These are phyloP conservation scores for Calcarius lapponicus DNA, from an alignment of 2,797 vertebrate genomes.

Conservation along the genomic window DNA sequence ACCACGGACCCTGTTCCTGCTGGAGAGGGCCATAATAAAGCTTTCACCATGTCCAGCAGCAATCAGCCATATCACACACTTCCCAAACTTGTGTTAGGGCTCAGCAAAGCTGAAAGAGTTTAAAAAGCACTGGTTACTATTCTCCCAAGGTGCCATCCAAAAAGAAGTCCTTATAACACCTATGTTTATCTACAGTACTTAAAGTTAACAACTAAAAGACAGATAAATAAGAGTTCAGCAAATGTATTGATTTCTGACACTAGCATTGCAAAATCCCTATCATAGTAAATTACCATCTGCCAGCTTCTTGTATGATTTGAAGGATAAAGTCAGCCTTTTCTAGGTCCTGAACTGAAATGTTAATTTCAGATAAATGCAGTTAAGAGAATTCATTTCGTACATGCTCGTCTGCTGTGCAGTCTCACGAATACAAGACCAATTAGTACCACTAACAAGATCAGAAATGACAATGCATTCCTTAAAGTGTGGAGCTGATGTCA, in stretches of 20 bases:
- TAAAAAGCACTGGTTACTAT: background rate
- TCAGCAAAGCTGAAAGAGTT: background rate
- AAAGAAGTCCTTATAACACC: background rate
- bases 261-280: background rate
- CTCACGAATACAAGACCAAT: background rate
- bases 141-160: background rate
- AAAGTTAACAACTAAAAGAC: background rate
- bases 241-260: background rate
- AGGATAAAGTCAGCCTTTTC: background rate
- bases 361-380: background rate
- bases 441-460: background rate
- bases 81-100: background rate
- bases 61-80: accelerated
- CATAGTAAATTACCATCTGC: background rate
- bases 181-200: background rate
- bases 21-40: background rate
- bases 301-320: background rate
- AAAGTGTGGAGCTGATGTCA: background rate
- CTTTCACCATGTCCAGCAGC: background rate
- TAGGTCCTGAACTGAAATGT: background rate
- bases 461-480: background rate
- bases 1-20: accelerated
- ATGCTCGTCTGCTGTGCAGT: background rate
- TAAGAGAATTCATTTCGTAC: background rate
- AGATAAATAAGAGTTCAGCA: background rate